Base-by-base conservation (phyloP, 30 jellyfish, hydroid and myxozoan species). In the Cassiopea andromeda region DNA sequence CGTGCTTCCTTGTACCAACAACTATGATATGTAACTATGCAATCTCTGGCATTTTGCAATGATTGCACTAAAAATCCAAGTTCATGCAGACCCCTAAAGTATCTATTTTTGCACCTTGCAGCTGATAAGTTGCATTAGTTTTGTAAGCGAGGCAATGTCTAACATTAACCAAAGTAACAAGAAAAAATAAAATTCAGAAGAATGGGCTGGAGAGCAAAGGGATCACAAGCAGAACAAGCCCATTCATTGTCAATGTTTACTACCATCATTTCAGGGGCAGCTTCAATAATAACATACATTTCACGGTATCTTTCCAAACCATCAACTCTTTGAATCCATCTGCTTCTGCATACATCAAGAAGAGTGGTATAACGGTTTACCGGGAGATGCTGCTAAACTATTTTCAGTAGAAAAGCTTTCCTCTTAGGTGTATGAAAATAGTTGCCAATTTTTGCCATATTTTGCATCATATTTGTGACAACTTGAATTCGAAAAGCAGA, bases 91-190 rank as follows among this genome's bases (percentile, higher is more conserved):
- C 84, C 84, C 9, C 84, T 75, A 75, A 18, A 7, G 19, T 75
- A 45, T 75, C 84, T 8, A 75, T 19, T 16, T 75, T 9, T 7
- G 67, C 54, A 44, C 84, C 84, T 75, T 75, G 84, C 7, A 75
- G 84, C 84, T 75, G 67, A 48, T 75, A 75, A 45, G 54, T 75
- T 7, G 84, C 67, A 16, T 75, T 75, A 8, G 84, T 75, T 9
- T 75, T 75, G 67, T 75, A 75, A 75, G 75, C 84, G 19, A 75
- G 54, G n/a, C 84, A 75, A 45, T 75, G 84, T 75, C 84, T 75
- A 17, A 75, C 84, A 7, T 8, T 48, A 44, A 75, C 84, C 19
- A 75, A 6, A 4, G 84, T 19, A 6, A 75, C 12, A 8, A 75
- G 60, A 46, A 75, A 75, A 72, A 75, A 75, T 16, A 75, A 75